Conservation (phyloP, 2,888 invertebrate genomes). For the Trichacis sp. region DNA sequence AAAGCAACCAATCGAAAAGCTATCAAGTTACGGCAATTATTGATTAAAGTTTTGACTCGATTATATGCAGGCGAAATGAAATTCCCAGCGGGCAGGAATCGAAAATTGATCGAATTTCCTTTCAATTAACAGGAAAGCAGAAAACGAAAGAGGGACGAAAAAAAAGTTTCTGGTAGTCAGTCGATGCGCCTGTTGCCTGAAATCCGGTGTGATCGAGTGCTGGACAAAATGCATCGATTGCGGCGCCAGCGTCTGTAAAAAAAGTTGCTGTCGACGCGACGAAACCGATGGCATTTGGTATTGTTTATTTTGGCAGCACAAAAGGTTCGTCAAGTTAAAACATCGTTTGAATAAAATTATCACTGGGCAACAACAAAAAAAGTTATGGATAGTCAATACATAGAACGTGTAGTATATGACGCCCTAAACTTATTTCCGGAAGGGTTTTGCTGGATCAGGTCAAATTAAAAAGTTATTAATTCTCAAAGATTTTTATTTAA, state of each 20-base stretch:
- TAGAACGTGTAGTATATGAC: too few relatives aligned
- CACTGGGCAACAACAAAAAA: too few relatives aligned
- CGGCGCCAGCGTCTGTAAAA: constrained; percentile 56
- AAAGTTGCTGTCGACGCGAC: constrained; percentile 61
- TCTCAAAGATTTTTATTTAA: background rate
- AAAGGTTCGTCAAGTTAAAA: constrained; percentile 49
- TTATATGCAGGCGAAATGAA: background rate
- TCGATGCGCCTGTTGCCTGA: constrained; percentile 62
- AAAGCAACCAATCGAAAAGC: too few relatives aligned
- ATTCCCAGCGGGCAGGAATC: background rate
- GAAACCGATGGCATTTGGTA: constrained; percentile 55
- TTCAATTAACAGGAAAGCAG: constrained; percentile 37
- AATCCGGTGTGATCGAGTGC: constrained; percentile 55
- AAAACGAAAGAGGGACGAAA: constrained; percentile 32
- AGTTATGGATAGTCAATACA: too few relatives aligned
- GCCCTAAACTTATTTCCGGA: too few relatives aligned
- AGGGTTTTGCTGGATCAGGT: too few relatives aligned
- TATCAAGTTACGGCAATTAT: too few relatives aligned
- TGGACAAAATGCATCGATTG: constrained; percentile 61
- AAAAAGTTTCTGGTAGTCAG: constrained; percentile 42
- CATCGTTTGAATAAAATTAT: too few relatives aligned
- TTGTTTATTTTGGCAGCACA: constrained; percentile 63
- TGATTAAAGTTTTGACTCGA: too few relatives aligned
- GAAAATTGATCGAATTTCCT: constrained; percentile 1
- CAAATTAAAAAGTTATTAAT: background rate